phyloP scores from a whole-genome alignment of 92 coral and sea anemone genomes.

The Porites divaricata region DNA sequence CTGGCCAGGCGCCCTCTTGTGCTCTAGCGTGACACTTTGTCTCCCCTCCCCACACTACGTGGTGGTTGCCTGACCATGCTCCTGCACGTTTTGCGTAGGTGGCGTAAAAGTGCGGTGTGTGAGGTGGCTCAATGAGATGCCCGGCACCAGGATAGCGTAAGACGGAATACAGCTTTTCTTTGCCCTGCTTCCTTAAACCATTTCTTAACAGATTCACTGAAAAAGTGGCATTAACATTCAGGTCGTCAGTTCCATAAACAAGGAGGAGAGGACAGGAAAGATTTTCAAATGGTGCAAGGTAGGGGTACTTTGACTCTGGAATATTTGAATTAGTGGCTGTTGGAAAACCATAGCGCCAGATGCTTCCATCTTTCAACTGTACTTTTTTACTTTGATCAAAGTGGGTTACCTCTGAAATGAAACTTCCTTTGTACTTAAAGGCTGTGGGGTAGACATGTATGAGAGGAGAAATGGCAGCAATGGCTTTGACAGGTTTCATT shows the following conservation, averaged over 20 bases:
- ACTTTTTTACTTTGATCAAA: background rate
- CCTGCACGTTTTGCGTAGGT: background rate
- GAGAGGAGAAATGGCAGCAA: slow-evolving; percentile 36
- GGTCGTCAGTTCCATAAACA: background rate
- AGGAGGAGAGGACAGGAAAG: background rate
- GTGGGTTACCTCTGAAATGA: background rate
- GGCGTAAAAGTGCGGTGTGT: slow-evolving; percentile 22
- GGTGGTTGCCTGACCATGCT: too few species aligned
- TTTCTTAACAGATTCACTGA: background rate
- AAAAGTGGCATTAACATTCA: background rate
- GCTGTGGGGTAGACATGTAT: background rate
- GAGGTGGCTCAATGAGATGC: slow-evolving; percentile 43
- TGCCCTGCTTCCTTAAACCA: slow-evolving; percentile 17
- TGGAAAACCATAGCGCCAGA: background rate
- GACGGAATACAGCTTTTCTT: slow-evolving; percentile 36
- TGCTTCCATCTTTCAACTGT: slow-evolving; percentile 2
- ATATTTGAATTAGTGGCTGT: background rate
- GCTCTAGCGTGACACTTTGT: too few species aligned
- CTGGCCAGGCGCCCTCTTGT: too few species aligned
- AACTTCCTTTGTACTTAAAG: slow-evolving; percentile 29
- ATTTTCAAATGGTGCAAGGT: background rate
- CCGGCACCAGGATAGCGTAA: slow-evolving; percentile 53
- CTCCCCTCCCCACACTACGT: too few species aligned
- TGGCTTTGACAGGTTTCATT: slow-evolving; percentile 39
- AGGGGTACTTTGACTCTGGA: background rate